Base-by-base conservation (phyloP, 1,140 invertebrate species). In the Palaemon carinicauda region DNA sequence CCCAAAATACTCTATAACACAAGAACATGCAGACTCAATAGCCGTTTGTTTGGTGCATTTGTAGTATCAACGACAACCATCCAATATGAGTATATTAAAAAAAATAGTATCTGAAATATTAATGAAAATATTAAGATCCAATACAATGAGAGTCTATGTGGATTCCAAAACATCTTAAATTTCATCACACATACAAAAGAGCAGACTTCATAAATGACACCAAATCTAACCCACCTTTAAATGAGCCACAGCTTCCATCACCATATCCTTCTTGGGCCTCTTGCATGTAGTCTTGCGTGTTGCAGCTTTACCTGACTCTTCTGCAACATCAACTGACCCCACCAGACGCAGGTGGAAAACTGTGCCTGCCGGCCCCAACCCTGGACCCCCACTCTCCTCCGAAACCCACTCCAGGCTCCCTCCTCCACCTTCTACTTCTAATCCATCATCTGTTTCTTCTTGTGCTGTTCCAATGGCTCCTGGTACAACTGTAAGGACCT, bases 221-320 rank as follows among this genome's bases (percentile, higher is more conserved):
- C 84, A 81, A 71, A 82, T 80, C n/a, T 79, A 88, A 91, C 92
- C 93, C 94, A 98, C 97, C 96, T 99, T 98, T 90, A 99, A 97
- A 93, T 97, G 96, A 90, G 96, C 96, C 90, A 99, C 97, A 90
- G 98, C 97, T 92, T 99, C 97, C 93, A 98, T 97, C 89, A 98
- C 98, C 94, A 96, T 96, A 93, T 95, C 94, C 93, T 96, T 96
- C 94, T 96, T 96, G 92, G 95, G 94, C 90, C 95, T 93, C 92
- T 95, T 95, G 71, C 78, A 75, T 29, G 80, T 78, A 78, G 88
- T 87, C 88, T 89, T 90, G 73, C 88, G 84, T n/a, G 81, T 81
- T 54, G 87, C 78, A 92, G 95, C 95, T 88, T 90, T 90, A 75
- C 73, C 85, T 71, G 87, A 86, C 77, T 90, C 89, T 93, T 96